Evolutionary conservation across 2,113 vertebrate genomes (phyloP), one percentile per base, ranked within the genome.

Genomic region (Embiotoca jacksoni): DNA sequence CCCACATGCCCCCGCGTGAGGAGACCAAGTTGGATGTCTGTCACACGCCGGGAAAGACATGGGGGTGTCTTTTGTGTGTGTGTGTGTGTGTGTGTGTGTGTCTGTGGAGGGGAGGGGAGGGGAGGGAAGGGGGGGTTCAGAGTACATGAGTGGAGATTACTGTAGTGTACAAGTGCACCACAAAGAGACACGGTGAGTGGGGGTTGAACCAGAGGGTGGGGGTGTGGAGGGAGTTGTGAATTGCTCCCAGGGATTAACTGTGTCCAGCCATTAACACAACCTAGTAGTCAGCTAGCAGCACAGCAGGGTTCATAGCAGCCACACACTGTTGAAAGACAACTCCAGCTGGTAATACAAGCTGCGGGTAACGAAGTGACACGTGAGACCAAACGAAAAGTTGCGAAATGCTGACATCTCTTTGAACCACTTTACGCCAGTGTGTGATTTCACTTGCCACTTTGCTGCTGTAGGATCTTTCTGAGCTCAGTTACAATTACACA

Each of bases 171-270:
- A n/a, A 60, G 64, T 58, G 56, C 33, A 78, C 65, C 62, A 75
- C 49, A 82, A 72, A 77, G 53, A 65, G 56, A 55, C 47, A 33
- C 49, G 23, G 16, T 4, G 72, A 47, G 83, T 8, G 54, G 37
- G 52, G 32, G 37, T 7, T 0, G 69, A 63, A 68, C 46, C 55
- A 10, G 5, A 30, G 33, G 63, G 3, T 33, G 37, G 30, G 58
- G 52, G 64, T 6, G 33, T 44, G 68, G 54, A 23, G 66, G 53
- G 36, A 50, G 33, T 63, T 0, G 30, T 46, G 70, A 68, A 72
- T 59, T 61, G 64, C 73, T 78, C 72, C 33, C 59, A 74, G 76
- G 64, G 87, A 91, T 91, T 91, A 89, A 83, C 10, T 3, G 30
- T 81, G 79, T 76, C 81, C 36, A 74, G 60, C 72, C 80, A 75